These are phyloP conservation scores for Pocota personata DNA, from an alignment of 2,888 invertebrate genomes.

Conservation along the genomic window DNA sequence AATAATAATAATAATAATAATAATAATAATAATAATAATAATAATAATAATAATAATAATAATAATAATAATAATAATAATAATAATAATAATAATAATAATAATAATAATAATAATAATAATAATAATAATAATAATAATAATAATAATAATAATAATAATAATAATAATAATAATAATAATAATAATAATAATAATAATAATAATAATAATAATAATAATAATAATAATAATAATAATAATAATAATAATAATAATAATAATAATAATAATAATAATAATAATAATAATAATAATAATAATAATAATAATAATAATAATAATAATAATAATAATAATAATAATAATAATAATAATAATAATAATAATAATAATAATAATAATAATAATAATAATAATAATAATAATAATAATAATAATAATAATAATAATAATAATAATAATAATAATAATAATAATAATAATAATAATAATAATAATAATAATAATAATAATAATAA, in stretches of 20 bases:
- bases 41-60: not conserved
- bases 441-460: constrained; percentile 5
- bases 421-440: not conserved
- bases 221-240: not conserved
- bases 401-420: constrained; percentile 4
- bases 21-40: not conserved
- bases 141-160: not conserved
- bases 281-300: constrained; percentile 3
- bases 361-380: not conserved
- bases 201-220: not conserved
- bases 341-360: constrained; percentile 4
- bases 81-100: not conserved
- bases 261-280: constrained; percentile 4
- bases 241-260: constrained; percentile 1
- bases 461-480: constrained; percentile 1
- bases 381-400: constrained; percentile 7
- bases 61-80: not conserved
- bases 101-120: not conserved
- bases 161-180: not conserved
- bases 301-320: constrained; percentile 4
- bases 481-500: not conserved
- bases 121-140: not conserved
- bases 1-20: not conserved
- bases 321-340: constrained; percentile 7
- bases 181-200: not conserved